Evolutionary conservation across 2,888 invertebrate species (phyloP), one percentile per base, ranked within the genome.

Genomic region (Teleogryllus oceanicus): DNA sequence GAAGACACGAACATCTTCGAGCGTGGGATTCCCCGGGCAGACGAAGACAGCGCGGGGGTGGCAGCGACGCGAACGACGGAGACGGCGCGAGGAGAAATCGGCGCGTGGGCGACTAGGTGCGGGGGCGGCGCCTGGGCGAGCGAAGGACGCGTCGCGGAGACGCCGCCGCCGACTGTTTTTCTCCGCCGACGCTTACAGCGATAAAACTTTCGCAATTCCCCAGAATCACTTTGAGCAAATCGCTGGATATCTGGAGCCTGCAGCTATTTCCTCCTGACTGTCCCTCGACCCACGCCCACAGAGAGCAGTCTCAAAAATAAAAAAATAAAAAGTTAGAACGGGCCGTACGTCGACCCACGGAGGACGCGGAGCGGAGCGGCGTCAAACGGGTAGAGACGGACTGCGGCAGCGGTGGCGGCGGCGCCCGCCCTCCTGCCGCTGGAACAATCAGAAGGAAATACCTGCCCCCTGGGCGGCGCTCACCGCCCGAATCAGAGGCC

Each of bases 151-250:
- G 62, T 18, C 62, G 62, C 62, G 62, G 62, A 62, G 62, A n/a
- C 62, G 62, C 62, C 62, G n/a, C 13, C 62, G 62, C n/a, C 62
- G 62, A 62, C 62, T 62, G 62, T 62, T 62, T 62, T 62, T 62
- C 62, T 62, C 62, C 62, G 62, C 62, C 16, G 62, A 62, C 62
- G 62, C 62, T 62, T 62, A 62, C 62, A 62, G 62, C 62, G 62
- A 62, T 62, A 62, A 62, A 62, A 62, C 62, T 62, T 62, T 62
- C 62, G 62, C 62, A 62, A 62, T 62, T 62, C 62, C 62, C 62
- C n/a, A 62, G 62, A 62, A 62, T 62, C 62, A 62, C 62, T 62
- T 62, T 62, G 62, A 62, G 62, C 62, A 62, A 62, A 62, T 62
- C 62, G 62, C n/a, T 62, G 62, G 62, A 62, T 62, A 62, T 62